These are phyloP conservation scores for Sthenelais limicola DNA, from an alignment of 2,888 invertebrate species.

Conservation along the genomic window DNA sequence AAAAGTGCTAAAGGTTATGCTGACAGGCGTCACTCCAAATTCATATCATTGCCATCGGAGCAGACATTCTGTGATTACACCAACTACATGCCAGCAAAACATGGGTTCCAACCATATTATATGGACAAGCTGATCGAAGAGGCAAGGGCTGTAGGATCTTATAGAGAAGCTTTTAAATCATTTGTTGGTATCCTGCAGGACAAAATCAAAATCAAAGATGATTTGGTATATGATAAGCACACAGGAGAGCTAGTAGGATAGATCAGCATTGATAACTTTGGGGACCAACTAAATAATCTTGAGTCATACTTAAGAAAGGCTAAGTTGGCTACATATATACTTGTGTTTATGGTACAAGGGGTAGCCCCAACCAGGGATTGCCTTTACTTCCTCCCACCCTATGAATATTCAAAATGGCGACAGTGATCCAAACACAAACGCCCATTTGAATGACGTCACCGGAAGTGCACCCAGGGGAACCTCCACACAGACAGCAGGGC, in stretches of 20 bases:
- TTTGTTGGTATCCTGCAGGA: slow-evolving; percentile 51
- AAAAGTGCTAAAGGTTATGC: slow-evolving; percentile 9
- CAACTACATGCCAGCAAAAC: background rate
- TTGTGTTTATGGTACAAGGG: slow-evolving; percentile 49
- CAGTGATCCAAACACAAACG: no score
- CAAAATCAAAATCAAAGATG: slow-evolving; percentile 51
- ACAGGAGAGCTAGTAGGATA: slow-evolving; percentile 51
- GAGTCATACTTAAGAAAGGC: slow-evolving; percentile 39
- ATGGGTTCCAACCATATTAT: background rate
- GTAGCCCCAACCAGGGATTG: no score
- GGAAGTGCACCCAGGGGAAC: no score
- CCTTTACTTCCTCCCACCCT: no score
- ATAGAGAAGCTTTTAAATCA: background rate
- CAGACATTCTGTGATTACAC: slow-evolving; percentile 24
- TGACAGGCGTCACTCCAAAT: background rate
- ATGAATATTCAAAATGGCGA: no score
- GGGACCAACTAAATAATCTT: slow-evolving; percentile 47
- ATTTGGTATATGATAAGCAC: slow-evolving; percentile 52
- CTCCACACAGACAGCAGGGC: no score
- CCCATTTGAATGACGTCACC: no score
- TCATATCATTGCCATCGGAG: slow-evolving; percentile 11
- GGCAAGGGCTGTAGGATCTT: background rate
- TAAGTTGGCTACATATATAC: slow-evolving; percentile 46
- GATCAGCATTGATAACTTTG: slow-evolving; percentile 45
- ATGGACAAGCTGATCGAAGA: slow-evolving; percentile 6